A percentile compares a stretch with the other conserved stretches of the same genome.
These are phyloP conservation scores for Morone chrysops DNA, from an alignment of 2,113 vertebrate species.

Conservation along the genomic window DNA sequence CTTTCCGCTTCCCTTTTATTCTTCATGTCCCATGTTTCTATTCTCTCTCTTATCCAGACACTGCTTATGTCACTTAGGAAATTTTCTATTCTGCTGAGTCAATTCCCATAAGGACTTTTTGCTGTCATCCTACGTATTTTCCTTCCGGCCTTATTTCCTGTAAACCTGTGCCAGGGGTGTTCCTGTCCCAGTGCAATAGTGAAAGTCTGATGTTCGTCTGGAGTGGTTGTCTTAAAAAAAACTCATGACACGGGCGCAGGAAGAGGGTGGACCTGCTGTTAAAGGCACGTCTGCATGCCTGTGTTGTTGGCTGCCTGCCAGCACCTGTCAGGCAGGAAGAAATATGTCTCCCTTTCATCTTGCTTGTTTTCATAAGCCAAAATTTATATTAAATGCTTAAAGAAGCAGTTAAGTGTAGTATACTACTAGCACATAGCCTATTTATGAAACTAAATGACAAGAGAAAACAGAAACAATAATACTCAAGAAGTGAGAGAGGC, in stretches of 20 bases:
- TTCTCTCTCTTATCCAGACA: not conserved
- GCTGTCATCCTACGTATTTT: constrained; percentile 41
- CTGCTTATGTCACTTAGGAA: constrained; percentile 72
- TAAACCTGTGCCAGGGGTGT: constrained; percentile 57
- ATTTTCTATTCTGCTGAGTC: constrained; percentile 70
- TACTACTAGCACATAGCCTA: not conserved
- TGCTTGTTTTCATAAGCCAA: not conserved
- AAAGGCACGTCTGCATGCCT: constrained; percentile 2
- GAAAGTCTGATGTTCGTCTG: constrained; percentile 59
- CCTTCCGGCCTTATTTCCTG: constrained; percentile 79
- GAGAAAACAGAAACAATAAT: not conserved
- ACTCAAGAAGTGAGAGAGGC: not conserved
- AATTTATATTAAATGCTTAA: not conserved
- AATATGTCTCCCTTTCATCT: not conserved
- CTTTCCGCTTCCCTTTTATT: not conserved
- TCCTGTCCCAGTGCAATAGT: constrained; percentile 36
- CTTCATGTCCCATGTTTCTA: not conserved
- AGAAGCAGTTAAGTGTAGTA: not conserved
- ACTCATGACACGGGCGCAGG: constrained; percentile 44
- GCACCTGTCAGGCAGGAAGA: not conserved
- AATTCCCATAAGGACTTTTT: constrained; percentile 66
- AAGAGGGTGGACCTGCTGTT: constrained; percentile 8
- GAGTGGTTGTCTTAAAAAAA: not conserved
- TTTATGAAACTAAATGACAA: not conserved
- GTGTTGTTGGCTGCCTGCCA: constrained; percentile 50